Conservation (phyloP, 1,140 invertebrate genomes). For the Adelges cooleyi region DNA sequence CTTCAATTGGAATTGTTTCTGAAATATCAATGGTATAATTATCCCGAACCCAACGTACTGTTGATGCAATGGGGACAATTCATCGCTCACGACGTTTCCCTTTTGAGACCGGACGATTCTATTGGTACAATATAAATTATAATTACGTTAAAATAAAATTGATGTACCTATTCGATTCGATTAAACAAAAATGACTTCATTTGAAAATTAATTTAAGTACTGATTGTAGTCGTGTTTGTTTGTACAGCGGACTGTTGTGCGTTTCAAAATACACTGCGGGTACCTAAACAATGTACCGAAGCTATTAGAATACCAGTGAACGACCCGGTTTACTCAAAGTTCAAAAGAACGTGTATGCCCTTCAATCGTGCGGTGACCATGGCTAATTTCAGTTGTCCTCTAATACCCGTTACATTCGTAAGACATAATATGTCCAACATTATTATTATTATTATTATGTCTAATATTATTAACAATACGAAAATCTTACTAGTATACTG, state of each 20-base stretch:
- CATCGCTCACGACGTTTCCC: constrained; percentile 44
- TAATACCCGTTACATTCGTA: constrained; percentile 17
- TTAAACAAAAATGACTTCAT: too few species aligned
- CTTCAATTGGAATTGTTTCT: constrained; percentile 7
- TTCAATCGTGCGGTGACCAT: constrained; percentile 69
- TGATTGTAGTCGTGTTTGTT: too few species aligned
- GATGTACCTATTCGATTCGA: too few species aligned
- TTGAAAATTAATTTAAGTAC: too few species aligned
- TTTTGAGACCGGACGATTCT: constrained; percentile 2
- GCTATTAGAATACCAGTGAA: constrained; percentile 69
- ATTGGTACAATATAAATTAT: background rate
- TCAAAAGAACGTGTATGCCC: constrained; percentile 64
- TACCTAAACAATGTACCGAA: background rate
- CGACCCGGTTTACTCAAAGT: constrained; percentile 63
- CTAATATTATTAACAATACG: too few species aligned
- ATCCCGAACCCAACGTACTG: constrained; percentile 38
- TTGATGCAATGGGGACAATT: constrained; percentile 48
- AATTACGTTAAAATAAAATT: background rate
- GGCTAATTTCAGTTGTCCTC: constrained; percentile 49
- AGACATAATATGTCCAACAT: background rate
- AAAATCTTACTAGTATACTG: too few species aligned
- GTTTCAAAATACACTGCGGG: background rate
- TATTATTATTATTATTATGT: too few species aligned
- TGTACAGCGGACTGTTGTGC: background rate
- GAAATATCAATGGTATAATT: background rate